Evolutionary conservation across 64 coral and sea anemone genomes (phyloP).

Genomic region (Actinia tenebrosa): DNA sequence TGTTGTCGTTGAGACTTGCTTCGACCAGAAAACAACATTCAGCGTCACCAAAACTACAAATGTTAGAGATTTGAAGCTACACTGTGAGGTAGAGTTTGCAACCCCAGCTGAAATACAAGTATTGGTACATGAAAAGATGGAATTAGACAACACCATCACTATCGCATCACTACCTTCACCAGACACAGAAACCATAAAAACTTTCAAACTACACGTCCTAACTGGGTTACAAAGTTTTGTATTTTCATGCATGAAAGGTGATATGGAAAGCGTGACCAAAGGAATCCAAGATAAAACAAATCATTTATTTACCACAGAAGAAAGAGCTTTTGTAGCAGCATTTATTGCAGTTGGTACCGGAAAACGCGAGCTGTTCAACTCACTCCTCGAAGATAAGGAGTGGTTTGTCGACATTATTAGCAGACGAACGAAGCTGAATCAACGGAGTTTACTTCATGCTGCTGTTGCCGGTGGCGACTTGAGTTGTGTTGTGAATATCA

Average conservation of each 20-base stretch:
- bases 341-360: slow-evolving; percentile 23
- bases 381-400: slow-evolving; percentile 4
- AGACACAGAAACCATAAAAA: not conserved
- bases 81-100: not conserved
- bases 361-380: slow-evolving; percentile 38
- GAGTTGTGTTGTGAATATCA: slow-evolving; percentile 45
- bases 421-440: slow-evolving; percentile 23
- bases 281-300: slow-evolving; percentile 29
- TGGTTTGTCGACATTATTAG: slow-evolving; percentile 11
- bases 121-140: not conserved
- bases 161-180: not conserved
- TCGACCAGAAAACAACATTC: not conserved
- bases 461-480: slow-evolving; percentile 36
- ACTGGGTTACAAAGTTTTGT: slow-evolving; percentile 35
- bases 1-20: not conserved
- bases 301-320: slow-evolving; percentile 16
- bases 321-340: slow-evolving; percentile 27
- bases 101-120: not conserved
- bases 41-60: not conserved
- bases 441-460: slow-evolving; percentile 46
- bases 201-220: not conserved
- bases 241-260: slow-evolving; percentile 37
- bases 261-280: slow-evolving; percentile 18
- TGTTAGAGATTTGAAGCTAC: not conserved
- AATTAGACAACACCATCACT: not conserved